Conservation (phyloP, 2,888 invertebrate species). For the Steinernema carpocapsae region DNA sequence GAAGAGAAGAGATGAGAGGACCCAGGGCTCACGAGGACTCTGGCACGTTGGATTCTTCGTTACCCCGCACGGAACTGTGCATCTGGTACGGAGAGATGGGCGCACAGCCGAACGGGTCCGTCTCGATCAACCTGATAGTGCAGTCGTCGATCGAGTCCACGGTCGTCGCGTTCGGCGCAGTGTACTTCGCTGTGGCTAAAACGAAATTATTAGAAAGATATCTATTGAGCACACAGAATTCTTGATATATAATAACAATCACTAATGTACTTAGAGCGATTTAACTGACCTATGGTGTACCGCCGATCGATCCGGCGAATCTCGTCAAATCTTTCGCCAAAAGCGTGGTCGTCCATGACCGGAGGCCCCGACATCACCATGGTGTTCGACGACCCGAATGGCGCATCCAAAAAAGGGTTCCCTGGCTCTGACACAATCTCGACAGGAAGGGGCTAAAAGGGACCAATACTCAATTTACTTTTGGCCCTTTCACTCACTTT, state of each 20-base stretch:
- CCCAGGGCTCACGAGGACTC: constrained; percentile 2
- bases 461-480: neutral
- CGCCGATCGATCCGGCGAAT: constrained; percentile 43
- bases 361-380: constrained; percentile 44
- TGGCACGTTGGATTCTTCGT: neutral
- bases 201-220: neutral
- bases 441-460: neutral
- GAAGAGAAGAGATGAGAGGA: neutral
- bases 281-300: constrained; percentile 29
- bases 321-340: constrained; percentile 53
- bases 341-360: constrained; percentile 51
- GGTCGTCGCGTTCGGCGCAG: neutral
- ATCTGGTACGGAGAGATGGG: constrained; percentile 27
- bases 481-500: neutral
- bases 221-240: neutral
- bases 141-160: constrained; percentile 16
- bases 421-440: neutral
- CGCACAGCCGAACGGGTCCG: constrained; percentile 29
- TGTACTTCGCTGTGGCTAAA: constrained; percentile 26
- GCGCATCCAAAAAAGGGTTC: constrained; percentile 24
- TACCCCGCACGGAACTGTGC: constrained; percentile 25
- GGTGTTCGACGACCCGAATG: constrained; percentile 53
- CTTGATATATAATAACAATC: neutral
- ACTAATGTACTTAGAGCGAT: neutral
- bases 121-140: constrained; percentile 7